Evolutionary conservation across 1,140 invertebrate genomes (phyloP).

Genomic region (Bombus waltoni): DNA sequence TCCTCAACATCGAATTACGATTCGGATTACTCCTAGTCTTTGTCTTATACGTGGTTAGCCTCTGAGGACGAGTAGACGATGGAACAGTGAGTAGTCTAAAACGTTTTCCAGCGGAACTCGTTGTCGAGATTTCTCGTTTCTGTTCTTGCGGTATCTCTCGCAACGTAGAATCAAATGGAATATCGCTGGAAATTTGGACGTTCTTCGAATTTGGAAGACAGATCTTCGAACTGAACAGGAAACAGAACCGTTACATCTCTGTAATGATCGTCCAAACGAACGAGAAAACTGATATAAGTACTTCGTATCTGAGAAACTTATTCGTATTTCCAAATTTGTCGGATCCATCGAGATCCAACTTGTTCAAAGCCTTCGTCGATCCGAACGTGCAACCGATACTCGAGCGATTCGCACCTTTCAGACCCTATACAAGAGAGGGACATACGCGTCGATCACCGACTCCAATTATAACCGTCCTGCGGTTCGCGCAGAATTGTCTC

Average conservation of each 20-base stretch:
- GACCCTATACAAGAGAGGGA: neutral
- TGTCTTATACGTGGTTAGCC: neutral
- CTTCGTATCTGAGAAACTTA: neutral
- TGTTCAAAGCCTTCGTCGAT: neutral
- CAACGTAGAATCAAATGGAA: neutral
- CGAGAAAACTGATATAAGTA: neutral
- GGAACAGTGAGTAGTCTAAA: neutral
- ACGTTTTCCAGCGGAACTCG: neutral
- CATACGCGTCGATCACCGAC: neutral
- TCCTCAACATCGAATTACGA: neutral
- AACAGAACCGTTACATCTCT: neutral
- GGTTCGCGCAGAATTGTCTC: neutral
- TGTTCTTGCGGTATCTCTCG: fast-evolving
- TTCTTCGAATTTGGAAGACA: neutral
- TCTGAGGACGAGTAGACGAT: neutral
- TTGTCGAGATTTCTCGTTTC: neutral
- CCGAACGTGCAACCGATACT: neutral
- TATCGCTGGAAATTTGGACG: neutral
- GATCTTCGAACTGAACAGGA: neutral
- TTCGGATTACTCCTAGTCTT: neutral
- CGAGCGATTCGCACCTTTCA: neutral
- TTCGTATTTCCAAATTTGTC: too few species aligned
- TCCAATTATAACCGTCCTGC: slow-evolving; percentile 2
- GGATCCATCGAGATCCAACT: neutral
- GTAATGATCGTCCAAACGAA: too few species aligned